Evolutionary conservation across 1,140 invertebrate genomes (phyloP).

Genomic region (Agrypnia vestita): DNA sequence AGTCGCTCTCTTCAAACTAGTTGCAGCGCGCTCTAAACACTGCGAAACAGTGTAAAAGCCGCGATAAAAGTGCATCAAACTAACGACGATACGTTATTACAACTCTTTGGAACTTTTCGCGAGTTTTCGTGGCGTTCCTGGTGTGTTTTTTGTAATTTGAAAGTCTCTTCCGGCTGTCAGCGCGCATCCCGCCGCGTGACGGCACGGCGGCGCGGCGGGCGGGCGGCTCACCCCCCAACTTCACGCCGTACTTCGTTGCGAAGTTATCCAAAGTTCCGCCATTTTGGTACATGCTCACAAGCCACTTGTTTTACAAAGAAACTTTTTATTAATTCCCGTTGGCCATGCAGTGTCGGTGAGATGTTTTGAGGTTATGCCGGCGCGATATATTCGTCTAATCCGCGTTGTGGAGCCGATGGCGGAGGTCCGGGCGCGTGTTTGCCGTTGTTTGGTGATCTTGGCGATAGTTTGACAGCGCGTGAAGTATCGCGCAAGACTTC

Average conservation of each 20-base stretch:
- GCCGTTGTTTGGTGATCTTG: slow-evolving; percentile 65
- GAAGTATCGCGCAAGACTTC: slow-evolving; percentile 51
- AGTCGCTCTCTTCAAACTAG: slow-evolving; percentile 36
- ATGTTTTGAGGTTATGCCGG: slow-evolving; percentile 72
- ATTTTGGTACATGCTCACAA: slow-evolving; percentile 76
- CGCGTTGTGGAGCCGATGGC: slow-evolving; percentile 9
- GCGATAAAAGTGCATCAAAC: slow-evolving; percentile 11
- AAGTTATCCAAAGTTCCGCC: slow-evolving; percentile 75
- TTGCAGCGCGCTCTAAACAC: slow-evolving; percentile 7
- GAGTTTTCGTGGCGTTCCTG: not conserved
- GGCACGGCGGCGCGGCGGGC: slow-evolving; percentile 62
- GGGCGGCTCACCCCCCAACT: slow-evolving; percentile 67
- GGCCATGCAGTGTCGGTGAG: slow-evolving; percentile 73
- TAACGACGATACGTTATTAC: slow-evolving; percentile 1
- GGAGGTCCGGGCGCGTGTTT: slow-evolving; percentile 70
- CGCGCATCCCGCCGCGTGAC: slow-evolving; percentile 36
- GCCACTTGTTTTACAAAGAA: slow-evolving; percentile 76
- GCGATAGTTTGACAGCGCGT: slow-evolving; percentile 50
- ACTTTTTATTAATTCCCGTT: slow-evolving; percentile 76
- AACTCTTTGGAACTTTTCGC: slow-evolving; percentile 16
- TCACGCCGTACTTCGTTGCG: slow-evolving; percentile 72
- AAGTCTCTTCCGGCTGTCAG: not conserved
- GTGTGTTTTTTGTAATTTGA: slow-evolving; percentile 8
- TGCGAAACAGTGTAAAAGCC: not conserved
- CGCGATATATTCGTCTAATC: slow-evolving; percentile 36